These are phyloP conservation scores for Cantharis rufa DNA, from an alignment of 2,888 invertebrate genomes.

Conservation along the genomic window DNA sequence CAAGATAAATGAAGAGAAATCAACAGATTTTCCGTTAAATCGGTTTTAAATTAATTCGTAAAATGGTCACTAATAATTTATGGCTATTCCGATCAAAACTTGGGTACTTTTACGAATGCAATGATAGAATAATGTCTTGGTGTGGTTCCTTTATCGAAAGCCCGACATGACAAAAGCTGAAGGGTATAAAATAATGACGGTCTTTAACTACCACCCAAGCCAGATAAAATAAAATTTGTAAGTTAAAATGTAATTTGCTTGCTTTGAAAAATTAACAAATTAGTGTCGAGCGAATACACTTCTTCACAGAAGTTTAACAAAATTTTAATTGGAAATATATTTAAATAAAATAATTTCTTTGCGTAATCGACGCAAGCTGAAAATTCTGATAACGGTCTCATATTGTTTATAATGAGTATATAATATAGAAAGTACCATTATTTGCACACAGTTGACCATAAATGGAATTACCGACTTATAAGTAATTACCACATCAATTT, in stretches of 20 bases:
- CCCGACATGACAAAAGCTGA: conserved; percentile 4
- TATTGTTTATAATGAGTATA: background rate
- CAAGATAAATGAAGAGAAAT: too few species aligned
- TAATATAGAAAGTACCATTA: background rate
- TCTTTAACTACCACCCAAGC: conserved; percentile 23
- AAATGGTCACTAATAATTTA: background rate
- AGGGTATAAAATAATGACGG: conserved; percentile 27
- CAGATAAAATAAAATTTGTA: conserved; percentile 10
- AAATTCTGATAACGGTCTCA: background rate
- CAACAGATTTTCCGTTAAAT: too few species aligned
- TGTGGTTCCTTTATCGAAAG: background rate
- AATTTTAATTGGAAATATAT: background rate
- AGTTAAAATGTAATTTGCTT: background rate
- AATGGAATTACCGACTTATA: background rate
- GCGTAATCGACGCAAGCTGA: background rate
- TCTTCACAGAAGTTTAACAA: background rate
- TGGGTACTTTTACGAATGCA: background rate
- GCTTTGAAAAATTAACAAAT: background rate
- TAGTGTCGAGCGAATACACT: background rate
- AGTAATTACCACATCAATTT: background rate
- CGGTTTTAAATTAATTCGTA: too few species aligned
- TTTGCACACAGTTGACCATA: background rate
- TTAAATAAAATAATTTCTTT: background rate
- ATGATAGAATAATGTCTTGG: background rate
- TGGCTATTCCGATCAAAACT: background rate